These are phyloP conservation scores for Esperia sulphurella DNA, from an alignment of 2,888 invertebrate species.

Conservation along the genomic window DNA sequence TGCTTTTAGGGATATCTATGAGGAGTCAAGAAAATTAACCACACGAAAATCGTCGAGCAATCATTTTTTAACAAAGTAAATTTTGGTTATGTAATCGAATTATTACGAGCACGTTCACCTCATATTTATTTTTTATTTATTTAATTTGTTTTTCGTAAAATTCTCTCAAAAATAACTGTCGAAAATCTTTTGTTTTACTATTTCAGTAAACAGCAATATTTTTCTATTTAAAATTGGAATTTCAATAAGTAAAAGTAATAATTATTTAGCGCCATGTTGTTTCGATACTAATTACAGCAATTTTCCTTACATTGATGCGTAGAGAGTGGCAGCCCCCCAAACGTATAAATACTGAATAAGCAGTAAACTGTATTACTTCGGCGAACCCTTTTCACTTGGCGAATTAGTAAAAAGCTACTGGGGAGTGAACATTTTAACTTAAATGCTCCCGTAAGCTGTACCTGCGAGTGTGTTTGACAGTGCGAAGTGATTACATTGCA, in stretches of 20 bases:
- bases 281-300: conserved; percentile 40
- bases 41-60: too few relatives aligned
- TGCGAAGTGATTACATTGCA: conserved; percentile 72
- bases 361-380: conserved; percentile 79
- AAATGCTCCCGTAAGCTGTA: conserved; percentile 70
- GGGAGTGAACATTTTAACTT: conserved; percentile 79
- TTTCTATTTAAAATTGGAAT: background rate
- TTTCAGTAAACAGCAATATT: too few relatives aligned
- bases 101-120: too few relatives aligned
- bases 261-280: conserved; percentile 1
- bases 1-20: conserved; percentile 3
- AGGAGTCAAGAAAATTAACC: background rate
- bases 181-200: too few relatives aligned
- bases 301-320: conserved; percentile 65
- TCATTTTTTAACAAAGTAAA: too few relatives aligned
- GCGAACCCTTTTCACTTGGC: conserved; percentile 79
- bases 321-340: conserved; percentile 66
- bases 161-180: too few relatives aligned
- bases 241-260: background rate
- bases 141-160: too few relatives aligned
- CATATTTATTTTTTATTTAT: too few relatives aligned
- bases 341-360: conserved; percentile 79
- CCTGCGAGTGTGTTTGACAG: conserved; percentile 77
- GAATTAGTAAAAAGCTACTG: conserved; percentile 79
- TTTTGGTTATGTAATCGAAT: too few relatives aligned